These are phyloP conservation scores for Mamestra configurata DNA, from an alignment of 1,140 invertebrate genomes.

Conservation along the genomic window DNA sequence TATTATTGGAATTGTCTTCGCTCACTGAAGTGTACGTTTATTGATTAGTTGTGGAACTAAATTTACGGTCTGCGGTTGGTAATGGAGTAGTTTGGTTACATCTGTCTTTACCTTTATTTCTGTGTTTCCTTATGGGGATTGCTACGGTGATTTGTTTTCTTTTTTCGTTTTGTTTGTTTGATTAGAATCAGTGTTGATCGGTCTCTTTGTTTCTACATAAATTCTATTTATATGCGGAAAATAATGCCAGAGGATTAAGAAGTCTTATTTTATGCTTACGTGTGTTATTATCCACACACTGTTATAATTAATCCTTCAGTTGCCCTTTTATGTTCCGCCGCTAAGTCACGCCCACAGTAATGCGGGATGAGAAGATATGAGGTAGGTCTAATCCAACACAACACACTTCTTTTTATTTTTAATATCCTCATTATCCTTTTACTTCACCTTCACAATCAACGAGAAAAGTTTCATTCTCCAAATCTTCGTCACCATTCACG, in stretches of 20 bases:
- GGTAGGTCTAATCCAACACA: not conserved
- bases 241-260: not conserved
- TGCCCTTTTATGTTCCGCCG: not conserved
- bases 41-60: conserved; percentile 19
- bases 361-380: conserved; percentile 8
- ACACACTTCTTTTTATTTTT: not conserved
- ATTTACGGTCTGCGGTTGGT: conserved; percentile 19
- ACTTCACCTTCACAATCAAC: not conserved
- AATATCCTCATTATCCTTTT: not conserved
- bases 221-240: not conserved
- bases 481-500: conserved; percentile 24
- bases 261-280: not conserved
- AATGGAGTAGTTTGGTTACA: conserved; percentile 23
- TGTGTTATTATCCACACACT: not conserved
- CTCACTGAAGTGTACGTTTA: not conserved
- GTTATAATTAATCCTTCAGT: conserved; percentile 21
- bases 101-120: not conserved
- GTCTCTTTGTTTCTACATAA: not conserved
- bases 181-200: not conserved
- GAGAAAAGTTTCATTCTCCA: not conserved
- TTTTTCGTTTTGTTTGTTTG: not conserved
- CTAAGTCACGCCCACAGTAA: not conserved
- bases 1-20: conserved; percentile 32
- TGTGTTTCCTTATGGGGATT: not conserved
- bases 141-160: conserved; percentile 3